Evolutionary conservation across 23 tunicate genomes (phyloP).

Genomic region (Diplosoma virens): DNA sequence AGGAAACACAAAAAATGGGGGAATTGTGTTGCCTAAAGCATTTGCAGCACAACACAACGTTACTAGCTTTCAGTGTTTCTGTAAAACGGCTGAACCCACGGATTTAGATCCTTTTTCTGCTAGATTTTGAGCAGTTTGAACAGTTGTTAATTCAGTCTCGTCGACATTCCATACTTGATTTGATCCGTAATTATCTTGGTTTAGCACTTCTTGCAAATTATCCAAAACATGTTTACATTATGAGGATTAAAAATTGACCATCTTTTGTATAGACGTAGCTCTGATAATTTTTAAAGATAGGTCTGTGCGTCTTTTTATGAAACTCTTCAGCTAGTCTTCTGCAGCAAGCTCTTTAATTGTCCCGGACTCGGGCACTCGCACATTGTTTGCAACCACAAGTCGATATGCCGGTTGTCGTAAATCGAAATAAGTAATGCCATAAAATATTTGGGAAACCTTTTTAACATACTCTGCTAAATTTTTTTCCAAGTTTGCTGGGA

Average conservation of each 20-base stretch:
- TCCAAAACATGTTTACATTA: constrained; percentile 1
- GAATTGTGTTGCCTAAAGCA: constrained; percentile 8
- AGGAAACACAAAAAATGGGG: background rate
- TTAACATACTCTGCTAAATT: background rate
- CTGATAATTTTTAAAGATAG: background rate
- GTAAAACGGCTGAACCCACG: background rate
- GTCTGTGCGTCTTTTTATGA: background rate
- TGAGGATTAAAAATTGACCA: background rate
- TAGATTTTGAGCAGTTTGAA: background rate
- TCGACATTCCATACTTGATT: constrained; percentile 9
- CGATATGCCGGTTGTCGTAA: background rate
- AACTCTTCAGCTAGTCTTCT: background rate
- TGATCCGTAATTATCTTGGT: background rate
- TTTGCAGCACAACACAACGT: background rate
- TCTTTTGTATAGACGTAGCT: background rate
- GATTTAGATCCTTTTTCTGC: constrained; percentile 1
- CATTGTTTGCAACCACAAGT: background rate
- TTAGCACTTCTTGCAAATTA: background rate
- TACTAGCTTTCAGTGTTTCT: background rate
- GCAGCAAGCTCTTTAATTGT: background rate
- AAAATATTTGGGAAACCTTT: no score
- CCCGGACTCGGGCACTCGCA: background rate
- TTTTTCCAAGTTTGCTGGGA: background rate
- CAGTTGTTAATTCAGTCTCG: no score
- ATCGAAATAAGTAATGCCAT: background rate